A percentile compares a stretch with the other conserved stretches of the same genome.
phyloP scores from a whole-genome alignment of 2,888 invertebrate species.

The Scelioninae gen. 2 region DNA sequence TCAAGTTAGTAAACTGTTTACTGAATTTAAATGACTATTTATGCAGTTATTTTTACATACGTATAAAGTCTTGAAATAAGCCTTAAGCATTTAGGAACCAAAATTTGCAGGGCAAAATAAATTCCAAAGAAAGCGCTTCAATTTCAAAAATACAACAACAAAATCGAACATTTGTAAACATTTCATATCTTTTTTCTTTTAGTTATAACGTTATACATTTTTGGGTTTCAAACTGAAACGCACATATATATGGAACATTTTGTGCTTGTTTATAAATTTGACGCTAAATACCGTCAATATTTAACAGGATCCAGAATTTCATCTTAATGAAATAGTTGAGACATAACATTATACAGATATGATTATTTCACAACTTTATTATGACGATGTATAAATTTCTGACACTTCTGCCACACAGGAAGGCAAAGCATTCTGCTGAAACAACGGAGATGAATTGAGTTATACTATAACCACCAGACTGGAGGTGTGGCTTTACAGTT shows the following conservation, averaged over 20 bases:
- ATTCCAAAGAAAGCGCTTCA: no score
- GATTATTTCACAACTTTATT: slow-evolving; percentile 55
- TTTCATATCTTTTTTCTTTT: no score
- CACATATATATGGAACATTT: background rate
- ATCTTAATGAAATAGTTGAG: background rate
- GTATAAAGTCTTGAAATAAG: no score
- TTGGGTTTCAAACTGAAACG: no score
- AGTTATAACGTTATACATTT: no score
- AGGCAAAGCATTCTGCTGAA: slow-evolving; percentile 52
- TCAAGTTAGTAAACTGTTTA: no score
- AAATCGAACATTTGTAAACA: no score
- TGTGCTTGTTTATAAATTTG: background rate
- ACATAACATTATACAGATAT: slow-evolving; percentile 39
- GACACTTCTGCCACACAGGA: slow-evolving; percentile 50
- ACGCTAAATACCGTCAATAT: background rate
- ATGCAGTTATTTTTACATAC: no score
- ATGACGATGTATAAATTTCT: slow-evolving; percentile 48
- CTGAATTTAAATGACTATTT: no score
- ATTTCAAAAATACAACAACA: no score
- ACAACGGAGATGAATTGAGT: slow-evolving; percentile 70
- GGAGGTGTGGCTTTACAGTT: slow-evolving; percentile 70
- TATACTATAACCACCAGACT: slow-evolving; percentile 58
- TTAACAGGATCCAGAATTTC: background rate
- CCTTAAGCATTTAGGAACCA: no score
- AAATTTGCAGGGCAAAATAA: no score